phyloP scores from a whole-genome alignment of 2,888 invertebrate species.

The Eupithecia tripunctaria region DNA sequence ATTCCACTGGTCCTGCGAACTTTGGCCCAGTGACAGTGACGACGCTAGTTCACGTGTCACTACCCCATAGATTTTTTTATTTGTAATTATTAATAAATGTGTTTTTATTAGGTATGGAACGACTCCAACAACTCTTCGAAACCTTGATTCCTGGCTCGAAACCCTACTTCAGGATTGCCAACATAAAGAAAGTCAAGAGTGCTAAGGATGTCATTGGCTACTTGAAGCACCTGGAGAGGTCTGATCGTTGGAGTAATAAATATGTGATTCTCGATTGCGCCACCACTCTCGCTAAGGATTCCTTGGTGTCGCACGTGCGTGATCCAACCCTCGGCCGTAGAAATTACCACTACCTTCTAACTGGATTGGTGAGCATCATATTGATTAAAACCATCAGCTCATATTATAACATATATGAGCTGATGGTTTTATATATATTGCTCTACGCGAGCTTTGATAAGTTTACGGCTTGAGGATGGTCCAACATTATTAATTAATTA shows the following conservation, averaged over 20 bases:
- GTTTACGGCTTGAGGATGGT: not conserved
- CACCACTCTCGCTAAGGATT: conserved; percentile 93
- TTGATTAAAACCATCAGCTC: not conserved
- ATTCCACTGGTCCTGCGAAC: too few species aligned
- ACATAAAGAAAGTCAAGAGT: conserved; percentile 93
- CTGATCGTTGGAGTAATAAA: conserved; percentile 93
- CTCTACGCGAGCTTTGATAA: not conserved
- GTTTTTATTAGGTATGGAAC: conserved; percentile 88
- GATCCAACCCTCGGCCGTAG: conserved; percentile 93
- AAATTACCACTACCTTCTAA: conserved; percentile 96
- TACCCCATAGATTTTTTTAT: too few species aligned
- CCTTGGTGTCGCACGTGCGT: conserved; percentile 93
- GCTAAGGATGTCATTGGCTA: conserved; percentile 93
- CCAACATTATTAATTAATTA: not conserved
- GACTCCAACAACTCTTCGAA: conserved; percentile 96
- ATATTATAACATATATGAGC: too few species aligned
- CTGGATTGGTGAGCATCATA: conserved; percentile 90
- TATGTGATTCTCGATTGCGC: conserved; percentile 95
- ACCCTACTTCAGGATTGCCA: conserved; percentile 93
- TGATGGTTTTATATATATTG: too few species aligned
- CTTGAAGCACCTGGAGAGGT: conserved; percentile 89
- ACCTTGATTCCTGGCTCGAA: conserved; percentile 92
- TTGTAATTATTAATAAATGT: too few species aligned
- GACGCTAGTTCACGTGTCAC: too few species aligned
- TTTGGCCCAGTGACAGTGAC: too few species aligned